Percentiles rank a stretch among this genome's conserved stretches.
Evolutionary conservation across 2,888 invertebrate species (phyloP).

Genomic region (Cheiracanthium punctorium): DNA sequence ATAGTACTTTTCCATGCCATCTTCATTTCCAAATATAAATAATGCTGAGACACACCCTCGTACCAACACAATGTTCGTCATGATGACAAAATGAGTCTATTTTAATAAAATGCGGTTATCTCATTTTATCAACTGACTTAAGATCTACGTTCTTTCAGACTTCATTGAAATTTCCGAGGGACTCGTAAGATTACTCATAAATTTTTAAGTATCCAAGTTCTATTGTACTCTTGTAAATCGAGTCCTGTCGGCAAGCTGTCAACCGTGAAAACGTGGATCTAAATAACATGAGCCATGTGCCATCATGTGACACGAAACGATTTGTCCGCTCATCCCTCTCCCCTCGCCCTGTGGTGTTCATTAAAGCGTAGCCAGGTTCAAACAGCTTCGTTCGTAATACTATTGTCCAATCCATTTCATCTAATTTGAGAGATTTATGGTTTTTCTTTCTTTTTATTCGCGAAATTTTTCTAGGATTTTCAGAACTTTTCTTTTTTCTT

Average conservation of each 20-base stretch:
- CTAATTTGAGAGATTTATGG: not conserved
- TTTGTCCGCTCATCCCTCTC: not conserved
- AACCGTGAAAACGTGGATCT: slow-evolving; percentile 13
- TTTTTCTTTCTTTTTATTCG: too few relatives aligned
- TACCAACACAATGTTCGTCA: too few relatives aligned
- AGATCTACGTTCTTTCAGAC: not conserved
- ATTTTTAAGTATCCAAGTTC: not conserved
- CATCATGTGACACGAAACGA: slow-evolving; percentile 4
- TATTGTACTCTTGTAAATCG: not conserved
- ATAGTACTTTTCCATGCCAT: too few relatives aligned
- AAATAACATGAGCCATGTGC: slow-evolving; percentile 10
- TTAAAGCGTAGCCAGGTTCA: not conserved
- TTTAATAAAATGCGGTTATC: not conserved
- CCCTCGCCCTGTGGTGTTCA: not conserved
- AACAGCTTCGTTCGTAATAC: not conserved
- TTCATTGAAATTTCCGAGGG: not conserved
- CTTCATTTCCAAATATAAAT: too few relatives aligned
- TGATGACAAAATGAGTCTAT: too few relatives aligned
- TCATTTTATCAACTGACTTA: not conserved
- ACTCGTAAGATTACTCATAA: not conserved
- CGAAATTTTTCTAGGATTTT: too few relatives aligned
- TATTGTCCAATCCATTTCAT: not conserved
- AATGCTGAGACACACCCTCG: too few relatives aligned
- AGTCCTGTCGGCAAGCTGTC: not conserved
- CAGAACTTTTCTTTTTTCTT: too few relatives aligned